phyloP scores from a whole-genome alignment of 1,140 invertebrate species.

The Akabosia matsudoensis region DNA sequence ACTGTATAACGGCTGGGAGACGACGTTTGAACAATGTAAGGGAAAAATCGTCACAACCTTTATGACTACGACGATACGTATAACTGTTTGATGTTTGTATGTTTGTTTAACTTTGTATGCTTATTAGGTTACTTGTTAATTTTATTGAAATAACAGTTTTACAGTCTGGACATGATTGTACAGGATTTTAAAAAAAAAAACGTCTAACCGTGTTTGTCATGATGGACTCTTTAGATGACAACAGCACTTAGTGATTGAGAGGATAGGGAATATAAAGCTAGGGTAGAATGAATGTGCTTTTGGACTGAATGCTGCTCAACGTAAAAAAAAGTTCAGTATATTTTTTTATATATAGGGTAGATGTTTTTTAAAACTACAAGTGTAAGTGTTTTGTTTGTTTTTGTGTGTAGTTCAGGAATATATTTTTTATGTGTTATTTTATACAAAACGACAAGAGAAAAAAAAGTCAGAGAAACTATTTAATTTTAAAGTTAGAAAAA shows the following conservation, averaged over 20 bases:
- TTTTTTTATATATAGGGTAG: neutral
- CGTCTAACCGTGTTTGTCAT: too few species aligned
- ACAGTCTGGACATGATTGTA: too few species aligned
- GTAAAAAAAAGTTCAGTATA: slow-evolving; percentile 5
- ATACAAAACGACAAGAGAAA: neutral
- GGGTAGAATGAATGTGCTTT: neutral
- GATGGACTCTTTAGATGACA: too few species aligned
- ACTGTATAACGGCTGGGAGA: too few species aligned
- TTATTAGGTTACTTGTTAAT: too few species aligned
- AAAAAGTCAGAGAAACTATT: slow-evolving; percentile 10
- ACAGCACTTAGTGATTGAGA: too few species aligned
- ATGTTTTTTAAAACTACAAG: neutral
- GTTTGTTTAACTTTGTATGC: too few species aligned
- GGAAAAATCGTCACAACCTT: too few species aligned
- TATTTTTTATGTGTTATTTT: neutral
- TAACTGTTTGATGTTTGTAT: neutral
- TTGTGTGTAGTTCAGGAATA: neutral
- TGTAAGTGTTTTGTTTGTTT: neutral
- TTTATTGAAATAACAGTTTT: too few species aligned
- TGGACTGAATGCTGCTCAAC: slow-evolving; percentile 15
- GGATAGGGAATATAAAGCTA: neutral
- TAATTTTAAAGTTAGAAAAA: slow-evolving; percentile 1
- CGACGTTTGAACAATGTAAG: too few species aligned
- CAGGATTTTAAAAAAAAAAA: too few species aligned
- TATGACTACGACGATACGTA: too few species aligned